phyloP scores from a whole-genome alignment of 2,888 invertebrate genomes.

The Drosophila seclusa region DNA sequence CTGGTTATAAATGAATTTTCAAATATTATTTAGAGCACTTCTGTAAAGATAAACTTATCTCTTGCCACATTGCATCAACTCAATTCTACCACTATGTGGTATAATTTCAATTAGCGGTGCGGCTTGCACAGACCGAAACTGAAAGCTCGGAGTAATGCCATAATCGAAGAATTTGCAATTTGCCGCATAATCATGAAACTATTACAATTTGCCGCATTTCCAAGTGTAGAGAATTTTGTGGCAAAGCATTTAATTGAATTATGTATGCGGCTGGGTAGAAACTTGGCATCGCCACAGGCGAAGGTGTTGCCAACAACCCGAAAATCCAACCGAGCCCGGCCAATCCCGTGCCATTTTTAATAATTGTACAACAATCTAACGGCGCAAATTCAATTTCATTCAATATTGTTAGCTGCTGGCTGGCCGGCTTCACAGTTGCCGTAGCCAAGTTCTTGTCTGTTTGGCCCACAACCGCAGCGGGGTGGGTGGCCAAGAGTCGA shows the following conservation, averaged over 20 bases:
- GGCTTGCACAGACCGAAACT: conserved; percentile 12
- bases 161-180: conserved; percentile 43
- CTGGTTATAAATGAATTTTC: background rate
- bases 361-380: conserved; percentile 67
- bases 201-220: conserved; percentile 64
- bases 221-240: conserved; percentile 33
- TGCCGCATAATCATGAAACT: conserved; percentile 71
- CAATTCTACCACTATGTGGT: conserved; percentile 12
- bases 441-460: conserved; percentile 66
- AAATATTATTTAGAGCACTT: background rate
- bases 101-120: conserved; percentile 25
- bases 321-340: background rate
- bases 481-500: conserved; percentile 3
- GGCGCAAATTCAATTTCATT: conserved; percentile 74
- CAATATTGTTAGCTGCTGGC: conserved; percentile 69
- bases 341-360: conserved; percentile 57
- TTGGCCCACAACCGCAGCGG: conserved; percentile 50
- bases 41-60: background rate
- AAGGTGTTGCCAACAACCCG: conserved; percentile 60
- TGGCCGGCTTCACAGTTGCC: conserved; percentile 38
- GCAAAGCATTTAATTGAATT: conserved; percentile 71
- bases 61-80: background rate
- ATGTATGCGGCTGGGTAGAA: conserved; percentile 50
- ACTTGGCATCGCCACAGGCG: conserved; percentile 57
- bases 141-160: conserved; percentile 9